phyloP scores from a whole-genome alignment of 2,797 vertebrate species.

The Microctenopoma stevenorrisi region DNA sequence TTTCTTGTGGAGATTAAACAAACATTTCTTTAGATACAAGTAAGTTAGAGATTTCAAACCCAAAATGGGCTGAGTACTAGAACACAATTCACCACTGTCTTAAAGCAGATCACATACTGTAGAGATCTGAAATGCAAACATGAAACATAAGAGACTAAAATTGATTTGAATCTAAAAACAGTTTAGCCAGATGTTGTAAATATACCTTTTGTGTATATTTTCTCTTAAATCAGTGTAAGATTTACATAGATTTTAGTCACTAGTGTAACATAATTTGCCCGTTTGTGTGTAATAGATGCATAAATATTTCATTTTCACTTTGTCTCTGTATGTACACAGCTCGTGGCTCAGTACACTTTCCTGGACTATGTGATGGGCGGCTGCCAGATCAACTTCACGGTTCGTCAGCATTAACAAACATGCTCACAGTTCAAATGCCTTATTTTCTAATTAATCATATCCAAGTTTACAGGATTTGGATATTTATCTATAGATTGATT shows the following conservation, averaged over 20 bases:
- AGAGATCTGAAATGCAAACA: no score
- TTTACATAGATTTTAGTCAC: background rate
- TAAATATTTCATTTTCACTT: background rate
- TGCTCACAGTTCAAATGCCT: background rate
- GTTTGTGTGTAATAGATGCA: background rate
- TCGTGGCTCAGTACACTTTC: constrained; percentile 88
- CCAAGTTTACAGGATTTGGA: background rate
- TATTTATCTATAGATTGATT: background rate
- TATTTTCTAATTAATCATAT: background rate
- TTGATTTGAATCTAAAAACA: no score
- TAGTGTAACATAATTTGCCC: background rate
- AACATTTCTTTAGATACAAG: no score
- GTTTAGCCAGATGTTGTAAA: background rate
- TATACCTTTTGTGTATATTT: background rate
- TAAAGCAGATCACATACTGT: background rate
- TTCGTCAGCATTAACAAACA: constrained; percentile 68
- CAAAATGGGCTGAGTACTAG: background rate
- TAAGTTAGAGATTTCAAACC: no score
- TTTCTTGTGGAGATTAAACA: no score
- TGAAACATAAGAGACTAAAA: no score
- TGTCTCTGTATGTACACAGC: constrained; percentile 66
- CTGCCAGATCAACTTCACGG: constrained; percentile 96
- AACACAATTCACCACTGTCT: background rate
- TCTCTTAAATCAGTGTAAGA: background rate
- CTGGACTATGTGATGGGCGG: constrained; percentile 96